Conservation (phyloP, 1,140 invertebrate genomes). For the Brachionus asplanchnoidis region DNA sequence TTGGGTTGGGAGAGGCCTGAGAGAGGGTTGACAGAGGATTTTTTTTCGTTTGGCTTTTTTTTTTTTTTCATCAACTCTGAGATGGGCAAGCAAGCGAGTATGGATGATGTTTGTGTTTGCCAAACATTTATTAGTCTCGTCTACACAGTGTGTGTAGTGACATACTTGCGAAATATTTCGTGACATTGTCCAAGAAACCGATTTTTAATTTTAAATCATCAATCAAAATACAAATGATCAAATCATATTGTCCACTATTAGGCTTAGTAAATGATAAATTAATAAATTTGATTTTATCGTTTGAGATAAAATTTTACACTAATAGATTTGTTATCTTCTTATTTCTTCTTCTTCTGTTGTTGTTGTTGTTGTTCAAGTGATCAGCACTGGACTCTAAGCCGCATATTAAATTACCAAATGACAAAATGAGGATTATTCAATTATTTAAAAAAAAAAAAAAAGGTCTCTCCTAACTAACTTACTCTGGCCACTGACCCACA, state of each 20-base stretch:
- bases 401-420: background rate
- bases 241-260: background rate
- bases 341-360: background rate
- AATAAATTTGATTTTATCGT: constrained; percentile 1
- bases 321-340: background rate
- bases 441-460: background rate
- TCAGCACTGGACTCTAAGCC: background rate
- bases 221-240: background rate
- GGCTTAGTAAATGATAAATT: background rate
- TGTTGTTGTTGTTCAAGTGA: background rate
- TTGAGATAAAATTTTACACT: background rate
- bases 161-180: constrained; percentile 31
- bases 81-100: background rate
- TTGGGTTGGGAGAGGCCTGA: background rate
- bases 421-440: background rate
- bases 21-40: no score
- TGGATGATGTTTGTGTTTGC: background rate
- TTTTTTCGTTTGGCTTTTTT: no score
- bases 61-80: background rate
- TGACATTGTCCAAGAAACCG: background rate
- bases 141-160: background rate
- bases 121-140: constrained; percentile 26
- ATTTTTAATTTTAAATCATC: background rate
- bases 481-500: background rate
- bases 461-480: background rate